phyloP scores from a whole-genome alignment of 2,113 vertebrate genomes.

The Heterotilapia buettikoferi region DNA sequence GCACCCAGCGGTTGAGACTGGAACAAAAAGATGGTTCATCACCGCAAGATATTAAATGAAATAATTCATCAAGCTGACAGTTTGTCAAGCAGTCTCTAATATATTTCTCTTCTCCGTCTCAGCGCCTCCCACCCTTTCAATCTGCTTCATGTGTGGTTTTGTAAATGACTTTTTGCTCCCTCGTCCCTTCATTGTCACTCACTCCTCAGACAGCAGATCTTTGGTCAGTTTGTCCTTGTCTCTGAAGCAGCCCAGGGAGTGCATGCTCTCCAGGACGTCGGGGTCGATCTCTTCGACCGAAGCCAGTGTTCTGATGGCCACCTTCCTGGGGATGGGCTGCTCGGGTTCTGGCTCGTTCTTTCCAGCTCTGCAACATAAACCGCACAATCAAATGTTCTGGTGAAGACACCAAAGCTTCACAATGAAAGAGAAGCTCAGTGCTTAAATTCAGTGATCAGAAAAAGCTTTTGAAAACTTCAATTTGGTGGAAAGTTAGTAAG shows the following conservation, averaged over 20 bases:
- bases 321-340: conserved; percentile 93
- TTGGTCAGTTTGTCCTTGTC: conserved; percentile 96
- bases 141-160: not conserved
- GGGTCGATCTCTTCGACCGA: conserved; percentile 94
- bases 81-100: not conserved
- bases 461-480: not conserved
- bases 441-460: not conserved
- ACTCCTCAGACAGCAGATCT: conserved; percentile 96
- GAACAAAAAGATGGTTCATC: not conserved
- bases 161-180: not conserved
- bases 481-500: not conserved
- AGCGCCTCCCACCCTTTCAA: not conserved
- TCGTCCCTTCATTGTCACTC: conserved; percentile 41
- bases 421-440: not conserved
- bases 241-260: conserved; percentile 96
- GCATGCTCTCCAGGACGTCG: conserved; percentile 98
- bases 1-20: not conserved
- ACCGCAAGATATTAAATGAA: not conserved
- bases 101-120: not conserved
- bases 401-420: not conserved
- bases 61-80: conserved; percentile 31
- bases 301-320: conserved; percentile 88
- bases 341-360: conserved; percentile 98
- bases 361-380: conserved; percentile 78
- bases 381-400: not conserved